phyloP scores from a whole-genome alignment of 2,113 vertebrate genomes.

The Petromus typicus region DNA sequence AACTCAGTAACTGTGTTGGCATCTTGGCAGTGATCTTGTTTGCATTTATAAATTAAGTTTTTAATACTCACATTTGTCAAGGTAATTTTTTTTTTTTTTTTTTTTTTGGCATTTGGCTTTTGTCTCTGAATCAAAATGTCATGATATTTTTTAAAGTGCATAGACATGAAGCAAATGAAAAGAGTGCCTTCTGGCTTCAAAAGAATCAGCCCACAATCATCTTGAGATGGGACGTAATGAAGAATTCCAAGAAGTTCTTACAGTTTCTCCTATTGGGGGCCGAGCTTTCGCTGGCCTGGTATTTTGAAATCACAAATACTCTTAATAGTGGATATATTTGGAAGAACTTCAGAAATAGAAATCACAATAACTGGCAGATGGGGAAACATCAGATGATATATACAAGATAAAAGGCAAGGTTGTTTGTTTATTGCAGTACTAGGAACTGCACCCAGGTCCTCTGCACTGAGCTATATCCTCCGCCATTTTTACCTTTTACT shows the following conservation, averaged over 20 bases:
- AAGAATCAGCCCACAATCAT: background rate
- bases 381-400: background rate
- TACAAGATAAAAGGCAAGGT: background rate
- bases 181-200: background rate
- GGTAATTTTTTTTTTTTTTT: constrained; percentile 36
- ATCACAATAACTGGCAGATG: background rate
- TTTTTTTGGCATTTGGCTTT: constrained; percentile 56
- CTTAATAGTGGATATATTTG: background rate
- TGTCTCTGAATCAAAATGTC: constrained; percentile 62
- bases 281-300: background rate
- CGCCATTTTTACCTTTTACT: background rate
- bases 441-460: background rate
- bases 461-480: background rate
- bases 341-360: background rate
- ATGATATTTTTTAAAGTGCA: constrained; percentile 72
- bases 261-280: background rate
- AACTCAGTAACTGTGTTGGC: constrained; percentile 65
- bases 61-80: constrained; percentile 59
- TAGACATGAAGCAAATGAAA: constrained; percentile 59
- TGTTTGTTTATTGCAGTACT: background rate
- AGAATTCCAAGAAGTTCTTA: background rate
- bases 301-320: constrained; percentile 5
- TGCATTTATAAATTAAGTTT: constrained; percentile 82
- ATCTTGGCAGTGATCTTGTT: constrained; percentile 74
- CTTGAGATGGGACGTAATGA: background rate